A percentile compares a stretch with the other conserved stretches of the same genome.
phyloP scores from a whole-genome alignment of 2,797 vertebrate species.

The Leptoclinus maculatus region DNA sequence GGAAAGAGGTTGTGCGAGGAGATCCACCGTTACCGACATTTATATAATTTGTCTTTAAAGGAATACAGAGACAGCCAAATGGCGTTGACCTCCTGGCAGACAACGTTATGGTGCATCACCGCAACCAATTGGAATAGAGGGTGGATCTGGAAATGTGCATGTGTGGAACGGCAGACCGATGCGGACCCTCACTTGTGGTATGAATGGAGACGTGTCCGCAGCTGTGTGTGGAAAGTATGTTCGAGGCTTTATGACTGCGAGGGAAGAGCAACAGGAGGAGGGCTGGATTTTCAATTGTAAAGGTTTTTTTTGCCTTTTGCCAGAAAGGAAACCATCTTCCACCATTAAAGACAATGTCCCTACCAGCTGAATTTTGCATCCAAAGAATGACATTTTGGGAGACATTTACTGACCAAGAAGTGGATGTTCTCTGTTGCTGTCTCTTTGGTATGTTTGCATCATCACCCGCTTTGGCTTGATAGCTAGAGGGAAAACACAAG shows the following conservation, averaged over 20 bases:
- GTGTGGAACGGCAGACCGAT: too few relatives aligned
- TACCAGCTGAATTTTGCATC: background rate
- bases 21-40: background rate
- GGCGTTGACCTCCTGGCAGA: background rate
- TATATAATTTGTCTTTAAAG: background rate
- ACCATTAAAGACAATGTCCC: background rate
- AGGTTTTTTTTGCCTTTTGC: background rate
- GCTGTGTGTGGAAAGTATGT: too few relatives aligned
- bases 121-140: too few relatives aligned
- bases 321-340: background rate
- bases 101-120: too few relatives aligned
- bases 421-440: constrained; percentile 59
- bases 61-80: background rate
- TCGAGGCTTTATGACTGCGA: background rate
- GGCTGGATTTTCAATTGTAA: background rate
- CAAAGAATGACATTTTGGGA: background rate
- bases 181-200: background rate
- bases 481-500: constrained; percentile 35
- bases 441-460: constrained; percentile 60
- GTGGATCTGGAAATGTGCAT: too few relatives aligned
- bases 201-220: background rate
- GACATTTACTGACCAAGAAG: constrained; percentile 70
- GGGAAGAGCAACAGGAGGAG: background rate
- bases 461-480: constrained; percentile 8
- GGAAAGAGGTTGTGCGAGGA: background rate